Conservation (phyloP, 2,113 vertebrate species). For the Thymallus thymallus region DNA sequence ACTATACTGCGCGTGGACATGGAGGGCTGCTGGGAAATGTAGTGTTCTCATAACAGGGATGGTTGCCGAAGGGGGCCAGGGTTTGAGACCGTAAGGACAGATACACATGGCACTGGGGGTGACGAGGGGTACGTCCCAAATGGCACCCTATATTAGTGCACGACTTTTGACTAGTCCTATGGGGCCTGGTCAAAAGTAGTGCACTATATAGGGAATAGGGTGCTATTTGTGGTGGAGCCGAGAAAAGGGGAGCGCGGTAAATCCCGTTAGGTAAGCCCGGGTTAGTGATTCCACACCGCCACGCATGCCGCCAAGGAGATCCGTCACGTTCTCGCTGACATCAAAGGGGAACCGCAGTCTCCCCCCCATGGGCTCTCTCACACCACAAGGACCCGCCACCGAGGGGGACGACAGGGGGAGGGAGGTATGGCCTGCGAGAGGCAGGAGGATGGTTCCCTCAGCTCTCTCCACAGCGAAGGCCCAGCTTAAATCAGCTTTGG, state of each 20-base stretch:
- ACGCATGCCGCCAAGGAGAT: slow-evolving; percentile 70
- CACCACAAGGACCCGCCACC: slow-evolving; percentile 59
- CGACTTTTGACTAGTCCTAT: no score
- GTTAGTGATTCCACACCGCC: slow-evolving; percentile 74
- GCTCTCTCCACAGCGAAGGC: slow-evolving; percentile 13
- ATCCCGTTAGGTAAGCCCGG: slow-evolving; percentile 78
- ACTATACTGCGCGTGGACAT: slow-evolving; percentile 50
- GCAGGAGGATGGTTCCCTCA: neutral
- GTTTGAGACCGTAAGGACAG: slow-evolving; percentile 48
- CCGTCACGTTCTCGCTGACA: slow-evolving; percentile 73
- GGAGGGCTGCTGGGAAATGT: slow-evolving; percentile 66
- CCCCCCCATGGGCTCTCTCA: slow-evolving; percentile 32
- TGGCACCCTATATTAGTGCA: slow-evolving; percentile 42
- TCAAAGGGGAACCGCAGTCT: slow-evolving; percentile 62
- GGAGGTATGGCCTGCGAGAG: neutral
- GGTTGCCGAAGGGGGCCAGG: slow-evolving; percentile 38
- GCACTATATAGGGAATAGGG: neutral
- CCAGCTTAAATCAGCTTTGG: slow-evolving; percentile 8
- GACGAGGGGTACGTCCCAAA: slow-evolving; percentile 28
- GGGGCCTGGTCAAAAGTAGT: neutral
- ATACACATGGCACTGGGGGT: slow-evolving; percentile 6
- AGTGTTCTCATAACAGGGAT: slow-evolving; percentile 68
- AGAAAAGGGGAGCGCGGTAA: slow-evolving; percentile 59
- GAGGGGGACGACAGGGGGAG: slow-evolving; percentile 14
- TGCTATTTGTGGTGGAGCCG: slow-evolving; percentile 44